Evolutionary conservation across 2,888 invertebrate species (phyloP).

Genomic region (Caenorhabditis plicata): DNA sequence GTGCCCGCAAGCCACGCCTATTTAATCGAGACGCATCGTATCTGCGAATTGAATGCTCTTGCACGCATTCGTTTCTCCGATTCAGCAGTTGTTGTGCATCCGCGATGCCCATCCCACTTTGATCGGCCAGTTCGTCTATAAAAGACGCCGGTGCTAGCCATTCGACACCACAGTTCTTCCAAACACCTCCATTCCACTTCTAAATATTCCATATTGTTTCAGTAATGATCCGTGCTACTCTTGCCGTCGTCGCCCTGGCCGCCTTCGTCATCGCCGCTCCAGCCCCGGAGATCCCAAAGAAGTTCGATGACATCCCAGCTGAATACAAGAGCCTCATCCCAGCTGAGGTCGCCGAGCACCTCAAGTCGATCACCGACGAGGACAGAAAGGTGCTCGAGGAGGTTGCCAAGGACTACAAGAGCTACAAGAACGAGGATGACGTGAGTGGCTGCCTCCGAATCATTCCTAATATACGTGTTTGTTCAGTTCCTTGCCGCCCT

Average conservation of each 20-base stretch:
- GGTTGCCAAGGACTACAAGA: constrained; percentile 49
- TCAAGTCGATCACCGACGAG: constrained; percentile 56
- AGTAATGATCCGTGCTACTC: constrained; percentile 34
- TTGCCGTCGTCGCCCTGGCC: constrained; percentile 40
- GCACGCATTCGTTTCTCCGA: no score
- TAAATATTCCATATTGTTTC: constrained; percentile 4
- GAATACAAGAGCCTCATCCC: constrained; percentile 60
- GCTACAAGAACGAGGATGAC: constrained; percentile 48
- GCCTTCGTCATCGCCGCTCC: constrained; percentile 39
- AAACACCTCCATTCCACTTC: neutral
- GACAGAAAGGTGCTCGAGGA: constrained; percentile 60
- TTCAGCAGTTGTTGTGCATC: no score
- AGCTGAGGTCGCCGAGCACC: constrained; percentile 59
- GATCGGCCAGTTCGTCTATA: constrained; percentile 10
- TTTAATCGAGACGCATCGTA: no score
- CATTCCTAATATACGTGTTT: neutral
- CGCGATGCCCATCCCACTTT: no score
- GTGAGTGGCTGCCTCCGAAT: constrained; percentile 9
- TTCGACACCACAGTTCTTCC: neutral
- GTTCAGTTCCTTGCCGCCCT: constrained; percentile 53
- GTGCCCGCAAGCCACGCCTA: no score
- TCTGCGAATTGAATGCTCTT: no score
- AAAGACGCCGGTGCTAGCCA: constrained; percentile 1
- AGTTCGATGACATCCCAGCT: constrained; percentile 56
- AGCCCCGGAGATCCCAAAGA: constrained; percentile 40